A percentile compares a stretch with the other conserved stretches of the same genome.
Evolutionary conservation across 2,113 vertebrate species (phyloP).

Genomic region (Tricholaema leucomelas): DNA sequence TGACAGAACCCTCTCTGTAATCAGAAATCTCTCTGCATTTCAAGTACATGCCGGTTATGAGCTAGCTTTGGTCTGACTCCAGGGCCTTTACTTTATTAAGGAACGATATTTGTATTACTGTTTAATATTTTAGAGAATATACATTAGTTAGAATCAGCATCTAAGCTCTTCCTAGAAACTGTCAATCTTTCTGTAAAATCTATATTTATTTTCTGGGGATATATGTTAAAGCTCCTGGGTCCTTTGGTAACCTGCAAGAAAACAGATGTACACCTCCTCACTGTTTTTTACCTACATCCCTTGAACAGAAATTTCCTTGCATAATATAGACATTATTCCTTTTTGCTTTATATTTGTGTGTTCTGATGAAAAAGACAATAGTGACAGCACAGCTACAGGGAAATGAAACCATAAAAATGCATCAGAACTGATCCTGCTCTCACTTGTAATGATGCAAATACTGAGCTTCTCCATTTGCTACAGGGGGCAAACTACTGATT

Average conservation of each 20-base stretch:
- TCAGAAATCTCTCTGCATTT: background rate
- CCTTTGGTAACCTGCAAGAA: background rate
- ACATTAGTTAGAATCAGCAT: background rate
- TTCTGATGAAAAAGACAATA: background rate
- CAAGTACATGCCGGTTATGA: background rate
- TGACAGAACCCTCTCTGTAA: background rate
- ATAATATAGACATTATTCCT: background rate
- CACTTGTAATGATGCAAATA: background rate
- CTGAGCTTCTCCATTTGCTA: background rate
- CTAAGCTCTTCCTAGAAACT: background rate
- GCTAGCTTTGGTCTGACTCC: background rate
- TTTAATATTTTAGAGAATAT: background rate
- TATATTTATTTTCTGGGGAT: background rate
- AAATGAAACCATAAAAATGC: background rate
- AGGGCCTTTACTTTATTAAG: constrained; percentile 8
- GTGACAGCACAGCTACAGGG: background rate
- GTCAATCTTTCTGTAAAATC: background rate
- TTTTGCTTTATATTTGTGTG: background rate
- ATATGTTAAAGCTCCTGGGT: background rate
- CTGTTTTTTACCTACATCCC: background rate
- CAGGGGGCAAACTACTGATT: background rate
- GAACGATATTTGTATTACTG: background rate
- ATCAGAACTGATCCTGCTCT: background rate
- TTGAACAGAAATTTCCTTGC: background rate
- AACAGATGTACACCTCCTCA: background rate